phyloP scores from a whole-genome alignment of 1,140 invertebrate genomes.

The Drosophila truncata region DNA sequence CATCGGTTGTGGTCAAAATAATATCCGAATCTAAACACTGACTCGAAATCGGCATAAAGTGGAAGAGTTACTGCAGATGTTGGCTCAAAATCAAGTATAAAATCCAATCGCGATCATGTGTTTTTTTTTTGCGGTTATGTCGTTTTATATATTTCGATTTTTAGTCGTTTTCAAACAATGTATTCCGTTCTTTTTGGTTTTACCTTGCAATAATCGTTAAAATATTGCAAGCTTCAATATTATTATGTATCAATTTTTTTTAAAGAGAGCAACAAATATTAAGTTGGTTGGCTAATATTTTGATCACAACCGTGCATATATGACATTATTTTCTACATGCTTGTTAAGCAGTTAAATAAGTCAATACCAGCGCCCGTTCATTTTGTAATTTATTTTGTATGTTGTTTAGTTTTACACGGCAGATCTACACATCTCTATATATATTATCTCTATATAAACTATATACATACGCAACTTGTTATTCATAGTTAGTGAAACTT shows the following conservation, averaged over 20 bases:
- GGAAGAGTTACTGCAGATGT: background rate
- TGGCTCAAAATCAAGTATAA: background rate
- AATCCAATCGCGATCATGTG: background rate
- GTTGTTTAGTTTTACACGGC: conserved; percentile 55
- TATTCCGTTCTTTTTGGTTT: background rate
- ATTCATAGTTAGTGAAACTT: conserved; percentile 58
- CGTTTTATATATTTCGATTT: background rate
- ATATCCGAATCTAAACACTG: background rate
- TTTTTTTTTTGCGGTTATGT: background rate
- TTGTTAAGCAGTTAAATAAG: conserved; percentile 47
- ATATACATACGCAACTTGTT: conserved; percentile 46
- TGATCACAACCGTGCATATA: conserved; percentile 32
- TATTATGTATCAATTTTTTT: background rate
- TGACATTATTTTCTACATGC: conserved; percentile 11
- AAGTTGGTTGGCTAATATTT: background rate
- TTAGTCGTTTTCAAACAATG: background rate
- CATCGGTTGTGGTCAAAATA: conserved; percentile 34
- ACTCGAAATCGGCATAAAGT: conserved; percentile 11
- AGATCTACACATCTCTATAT: conserved; percentile 14
- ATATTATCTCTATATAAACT: conserved; percentile 3
- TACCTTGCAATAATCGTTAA: background rate
- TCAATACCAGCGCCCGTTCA: conserved; percentile 39
- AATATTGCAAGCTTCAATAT: background rate
- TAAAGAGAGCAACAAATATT: background rate
- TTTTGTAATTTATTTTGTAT: conserved; percentile 66